Evolutionary conservation across 2,797 vertebrate species (phyloP), one percentile per base, ranked within the genome.

Genomic region (Rallus crepitans): DNA sequence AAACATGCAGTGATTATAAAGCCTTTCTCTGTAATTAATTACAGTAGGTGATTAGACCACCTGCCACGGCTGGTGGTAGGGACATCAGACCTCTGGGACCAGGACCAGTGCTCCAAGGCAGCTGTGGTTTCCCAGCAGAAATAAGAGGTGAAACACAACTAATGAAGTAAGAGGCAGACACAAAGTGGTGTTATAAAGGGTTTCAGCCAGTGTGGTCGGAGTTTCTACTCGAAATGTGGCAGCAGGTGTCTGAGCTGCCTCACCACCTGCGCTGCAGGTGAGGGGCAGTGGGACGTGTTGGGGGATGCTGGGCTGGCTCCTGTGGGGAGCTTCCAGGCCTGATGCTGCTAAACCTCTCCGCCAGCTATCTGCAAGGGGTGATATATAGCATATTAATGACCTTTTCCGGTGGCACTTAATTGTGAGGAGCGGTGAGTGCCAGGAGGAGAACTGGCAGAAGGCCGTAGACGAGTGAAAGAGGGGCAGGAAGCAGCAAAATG

Each of bases 211-310:
- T 0, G 0, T 25, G 1, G 4, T 2, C 8, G 77, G 61, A 59
- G 20, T 48, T 68, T 42, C 25, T 45, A 1, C 53, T 21, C 40
- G 69, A 70, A 39, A 33, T 5, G 15, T 35, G 65, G 83, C 17
- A 0, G 1, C 3, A 4, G 42, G 45, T 33, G 47, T 19, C 27
- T 76, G 81, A 59, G 60, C 59, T 57, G 19, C 25, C 39, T 73
- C 31, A 1, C 28, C 1, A 15, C 28, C 59, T 1, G 15, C 3
- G 5, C 59, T 19, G 66, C 0, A 5, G 30, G 50, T 0, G 4
- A 37, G 56, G 72, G 25, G 3, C 3, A 4, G 4, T 25, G 45
- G 70, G 56, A 33, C 52, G 14, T 1, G 6, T 37, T 1, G 2
- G 17, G 39, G 11, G 52, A 7, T 59, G 23, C 66, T 35, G 84